Evolutionary conservation across 1,140 invertebrate species (phyloP).

Genomic region (Bicyclus anynana): DNA sequence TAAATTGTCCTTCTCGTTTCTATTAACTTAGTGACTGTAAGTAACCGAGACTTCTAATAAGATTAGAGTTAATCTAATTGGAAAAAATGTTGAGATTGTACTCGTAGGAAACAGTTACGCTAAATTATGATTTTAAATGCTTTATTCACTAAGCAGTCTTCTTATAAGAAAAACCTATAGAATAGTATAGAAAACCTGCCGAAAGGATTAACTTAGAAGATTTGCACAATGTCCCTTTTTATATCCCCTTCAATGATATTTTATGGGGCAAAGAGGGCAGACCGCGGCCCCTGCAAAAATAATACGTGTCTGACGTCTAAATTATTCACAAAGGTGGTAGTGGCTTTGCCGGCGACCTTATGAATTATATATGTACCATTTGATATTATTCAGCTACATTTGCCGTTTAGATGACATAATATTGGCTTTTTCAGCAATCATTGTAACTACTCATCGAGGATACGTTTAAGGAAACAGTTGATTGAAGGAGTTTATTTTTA

Average conservation of each 20-base stretch:
- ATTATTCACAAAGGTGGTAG: constrained; percentile 69
- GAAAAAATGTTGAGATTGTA: too few species aligned
- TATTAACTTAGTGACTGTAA: too few species aligned
- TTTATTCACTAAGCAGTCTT: too few species aligned
- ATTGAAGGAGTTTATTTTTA: too few species aligned
- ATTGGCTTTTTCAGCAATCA: neutral
- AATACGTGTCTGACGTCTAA: constrained; percentile 60
- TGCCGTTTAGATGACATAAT: constrained; percentile 16
- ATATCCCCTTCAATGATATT: constrained; percentile 42
- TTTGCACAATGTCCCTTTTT: constrained; percentile 33
- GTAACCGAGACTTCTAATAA: too few species aligned
- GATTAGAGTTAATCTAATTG: too few species aligned
- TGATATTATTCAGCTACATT: constrained; percentile 50
- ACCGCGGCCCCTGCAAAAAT: constrained; percentile 59
- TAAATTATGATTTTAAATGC: too few species aligned
- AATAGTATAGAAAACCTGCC: neutral
- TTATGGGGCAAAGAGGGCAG: constrained; percentile 46
- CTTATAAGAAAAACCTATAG: neutral
- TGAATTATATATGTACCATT: constrained; percentile 69
- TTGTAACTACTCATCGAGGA: too few species aligned
- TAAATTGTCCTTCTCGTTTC: too few species aligned
- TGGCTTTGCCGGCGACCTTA: constrained; percentile 48
- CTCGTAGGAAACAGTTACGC: too few species aligned
- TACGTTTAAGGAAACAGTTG: too few species aligned
- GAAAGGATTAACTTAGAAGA: constrained; percentile 18